Base-by-base conservation (phyloP, 2,888 invertebrate genomes). In the Crematogaster levior region DNA sequence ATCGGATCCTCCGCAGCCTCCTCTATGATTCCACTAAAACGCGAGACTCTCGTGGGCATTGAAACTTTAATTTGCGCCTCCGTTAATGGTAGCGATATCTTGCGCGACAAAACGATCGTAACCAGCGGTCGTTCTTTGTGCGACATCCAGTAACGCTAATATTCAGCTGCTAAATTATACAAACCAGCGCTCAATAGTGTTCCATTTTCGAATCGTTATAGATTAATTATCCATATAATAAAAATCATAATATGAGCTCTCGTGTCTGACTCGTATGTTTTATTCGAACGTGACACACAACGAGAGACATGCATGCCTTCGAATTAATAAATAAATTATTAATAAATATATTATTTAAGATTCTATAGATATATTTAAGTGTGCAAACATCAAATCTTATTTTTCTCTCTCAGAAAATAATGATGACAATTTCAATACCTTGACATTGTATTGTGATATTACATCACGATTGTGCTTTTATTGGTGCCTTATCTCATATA, bases 21-120 rank as follows among this genome's bases (percentile, higher is more conserved):
- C 30, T 68, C 30, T n/a, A 53, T 27, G 66, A 51, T 65, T 43
- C 65, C 34, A 30, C 46, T 21, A 27, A 68, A 21, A 27, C 43
- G 70, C 53, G 40, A 30, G 21, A 34, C n/a, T 65, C 66, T 60
- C 72, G 61, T 51, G 66, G 21, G 56, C 70, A 74, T 51, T 88
- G 68, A 85, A 87, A 88, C 77, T 88, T 88, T 88, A 82, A 84
- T 84, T 63, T 58, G 66, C 30, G 24, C 24, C 51, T 6, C 70
- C 63, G 46, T 66, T 88, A 84, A 84, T 81, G 81, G 73, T 24
- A 46, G 18, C 63, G 46, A 80, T 80, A 79, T 79, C 56, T 79
- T 72, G 53, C 30, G 7, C 56, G 43, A 30, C 21, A 10, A 15
- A 73, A 72, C 24, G 61, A 30, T 5, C 60, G 43, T 61, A 74